Base-by-base conservation (phyloP, 2,888 invertebrate species). In the Belgica antarctica region DNA sequence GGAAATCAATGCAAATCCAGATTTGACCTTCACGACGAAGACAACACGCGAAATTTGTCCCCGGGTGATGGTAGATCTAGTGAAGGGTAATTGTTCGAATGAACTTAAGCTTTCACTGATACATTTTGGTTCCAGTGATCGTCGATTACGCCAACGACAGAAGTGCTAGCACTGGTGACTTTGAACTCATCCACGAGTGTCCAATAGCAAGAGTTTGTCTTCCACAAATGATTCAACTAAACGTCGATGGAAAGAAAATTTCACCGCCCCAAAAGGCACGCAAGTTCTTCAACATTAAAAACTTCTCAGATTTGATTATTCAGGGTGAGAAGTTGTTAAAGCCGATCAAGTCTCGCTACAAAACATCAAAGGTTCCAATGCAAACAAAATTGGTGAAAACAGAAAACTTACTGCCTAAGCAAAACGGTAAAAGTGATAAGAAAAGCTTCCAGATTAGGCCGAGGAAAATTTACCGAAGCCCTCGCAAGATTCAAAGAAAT, bases 61-160 rank as follows among this genome's bases (percentile, higher is more conserved):
- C 1, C 84, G 84, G 74, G 92, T 91, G 2, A 79, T 94, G 17
- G 87, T 91, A 74, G 95, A 96, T 80, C 84, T 92, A 22, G 84
- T 96, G 68, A 95, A 94, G 87, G 94, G 94, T 87, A 77, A 86
- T 74, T 73, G n/a, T n/a, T n/a, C n/a, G n/a, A n/a, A n/a, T n/a
- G n/a, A n/a, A n/a, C 92, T 27, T 86, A 89, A 74, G 92, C 93
- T 78, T 24, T 90, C 24, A 83, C 74, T 25, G 74, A 84, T 75
- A 73, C 80, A 0, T 65, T 84, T 83, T 69, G n/a, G n/a, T 93
- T 71, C 93, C 91, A 89, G 92, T 86, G 74, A 81, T 85, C 12
- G 78, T 86, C 31, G 86, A 86, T 75, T 73, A 78, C 70, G 76
- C 78, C 59, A 73, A 73, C 22, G 74, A 84, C 75, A 72, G 78